Percentiles rank a stretch among this genome's conserved stretches.
phyloP scores from a whole-genome alignment of 2,888 invertebrate genomes.

The Epinotia demarniana region DNA sequence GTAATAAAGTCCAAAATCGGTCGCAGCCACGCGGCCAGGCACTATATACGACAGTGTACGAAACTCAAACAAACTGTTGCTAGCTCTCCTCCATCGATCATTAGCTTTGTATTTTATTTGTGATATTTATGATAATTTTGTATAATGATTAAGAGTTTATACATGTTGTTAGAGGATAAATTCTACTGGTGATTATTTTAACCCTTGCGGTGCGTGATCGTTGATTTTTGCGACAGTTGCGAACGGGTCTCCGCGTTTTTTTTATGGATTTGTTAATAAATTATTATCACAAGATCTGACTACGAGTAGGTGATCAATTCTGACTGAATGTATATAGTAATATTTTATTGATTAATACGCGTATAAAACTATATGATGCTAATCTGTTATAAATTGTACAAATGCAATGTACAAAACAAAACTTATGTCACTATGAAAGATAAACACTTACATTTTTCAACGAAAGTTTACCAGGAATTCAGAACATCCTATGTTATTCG shows the following conservation, averaged over 20 bases:
- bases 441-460: background rate
- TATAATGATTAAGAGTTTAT: conserved; percentile 79
- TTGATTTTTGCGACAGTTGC: conserved; percentile 51
- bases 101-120: conserved; percentile 76
- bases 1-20: conserved; percentile 17
- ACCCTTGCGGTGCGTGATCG: conserved; percentile 61
- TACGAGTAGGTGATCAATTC: background rate
- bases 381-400: background rate
- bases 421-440: conserved; percentile 13
- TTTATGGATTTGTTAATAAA: background rate
- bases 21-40: conserved; percentile 7
- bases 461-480: conserved; percentile 1
- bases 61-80: conserved; percentile 30
- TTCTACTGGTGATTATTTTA: conserved; percentile 74
- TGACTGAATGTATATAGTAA: background rate
- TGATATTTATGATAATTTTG: conserved; percentile 83
- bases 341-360: background rate
- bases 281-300: conserved; percentile 4
- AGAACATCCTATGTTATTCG: background rate
- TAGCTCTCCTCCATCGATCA: conserved; percentile 39
- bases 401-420: conserved; percentile 2
- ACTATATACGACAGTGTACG: conserved; percentile 5
- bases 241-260: conserved; percentile 33
- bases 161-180: conserved; percentile 76
- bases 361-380: background rate